Percentiles rank a stretch among this genome's conserved stretches.
phyloP scores from a whole-genome alignment of 2,797 vertebrate genomes.

The Echeneis naucrates region DNA sequence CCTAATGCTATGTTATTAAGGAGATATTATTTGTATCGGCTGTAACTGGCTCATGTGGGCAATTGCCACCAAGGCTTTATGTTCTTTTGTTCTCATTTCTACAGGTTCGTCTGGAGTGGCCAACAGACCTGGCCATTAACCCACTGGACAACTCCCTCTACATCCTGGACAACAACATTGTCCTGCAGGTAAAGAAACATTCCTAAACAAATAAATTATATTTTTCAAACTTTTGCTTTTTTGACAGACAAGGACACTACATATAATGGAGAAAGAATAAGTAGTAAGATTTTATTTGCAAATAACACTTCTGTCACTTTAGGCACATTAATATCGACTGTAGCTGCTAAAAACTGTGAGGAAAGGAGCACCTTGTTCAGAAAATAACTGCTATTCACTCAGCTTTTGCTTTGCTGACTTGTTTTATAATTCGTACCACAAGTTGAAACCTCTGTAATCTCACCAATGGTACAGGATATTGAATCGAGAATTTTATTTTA shows the following conservation, averaged over 20 bases:
- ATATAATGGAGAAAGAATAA: constrained; percentile 3
- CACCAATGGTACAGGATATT: too few relatives aligned
- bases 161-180: constrained; percentile 98
- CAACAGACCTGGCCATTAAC: constrained; percentile 95
- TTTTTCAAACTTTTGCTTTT: background rate
- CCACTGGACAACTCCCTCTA: constrained; percentile 97
- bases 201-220: background rate
- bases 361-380: constrained; percentile 40
- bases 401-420: background rate
- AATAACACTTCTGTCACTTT: constrained; percentile 52
- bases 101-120: constrained; percentile 96
- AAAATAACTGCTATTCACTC: constrained; percentile 21
- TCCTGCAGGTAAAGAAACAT: constrained; percentile 79
- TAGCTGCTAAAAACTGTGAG: constrained; percentile 43
- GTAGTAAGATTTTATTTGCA: constrained; percentile 34
- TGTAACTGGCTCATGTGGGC: constrained; percentile 55
- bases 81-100: constrained; percentile 34
- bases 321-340: constrained; percentile 35
- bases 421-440: too few relatives aligned
- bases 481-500: too few relatives aligned
- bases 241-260: background rate
- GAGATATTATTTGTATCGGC: constrained; percentile 72
- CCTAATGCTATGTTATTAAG: constrained; percentile 79
- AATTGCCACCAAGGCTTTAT: constrained; percentile 14
- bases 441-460: too few relatives aligned